These are phyloP conservation scores for Pristionchus mayeri DNA, from an alignment of 2,888 invertebrate genomes.

Conservation along the genomic window DNA sequence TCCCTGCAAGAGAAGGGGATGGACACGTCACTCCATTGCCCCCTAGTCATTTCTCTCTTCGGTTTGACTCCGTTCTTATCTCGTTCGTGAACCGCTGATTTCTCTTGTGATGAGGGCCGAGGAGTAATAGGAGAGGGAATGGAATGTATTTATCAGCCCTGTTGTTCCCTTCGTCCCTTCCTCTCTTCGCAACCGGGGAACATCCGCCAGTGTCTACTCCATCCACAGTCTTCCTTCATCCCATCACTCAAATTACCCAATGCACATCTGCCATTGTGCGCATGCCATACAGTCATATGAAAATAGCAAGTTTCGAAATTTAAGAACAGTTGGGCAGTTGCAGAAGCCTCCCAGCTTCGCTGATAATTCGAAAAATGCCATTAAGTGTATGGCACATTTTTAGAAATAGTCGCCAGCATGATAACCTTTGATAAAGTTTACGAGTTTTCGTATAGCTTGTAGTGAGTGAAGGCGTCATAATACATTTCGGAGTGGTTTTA, in stretches of 20 bases:
- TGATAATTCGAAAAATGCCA: neutral
- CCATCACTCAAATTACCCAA: too few species aligned
- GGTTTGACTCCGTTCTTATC: constrained; percentile 15
- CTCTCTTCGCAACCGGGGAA: neutral
- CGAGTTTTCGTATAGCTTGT: constrained; percentile 20
- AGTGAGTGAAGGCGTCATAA: neutral
- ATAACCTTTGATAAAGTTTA: constrained; percentile 13
- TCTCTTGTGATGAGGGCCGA: neutral
- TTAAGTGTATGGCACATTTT: neutral
- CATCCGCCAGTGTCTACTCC: too few species aligned
- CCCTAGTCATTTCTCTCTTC: neutral
- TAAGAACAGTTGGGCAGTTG: neutral
- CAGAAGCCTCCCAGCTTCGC: neutral
- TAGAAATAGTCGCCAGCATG: neutral
- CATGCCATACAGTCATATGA: neutral
- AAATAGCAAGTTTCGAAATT: neutral
- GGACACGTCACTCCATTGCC: neutral
- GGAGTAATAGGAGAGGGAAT: constrained; percentile 5
- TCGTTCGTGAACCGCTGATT: neutral
- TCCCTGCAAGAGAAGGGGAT: neutral
- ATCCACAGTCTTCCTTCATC: too few species aligned
- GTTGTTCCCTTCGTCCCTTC: neutral
- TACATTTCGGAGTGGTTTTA: neutral
- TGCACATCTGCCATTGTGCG: too few species aligned
- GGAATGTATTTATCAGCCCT: constrained; percentile 21